These are phyloP conservation scores for Gallinago jamesoni DNA, from an alignment of 2,113 vertebrate genomes.

Conservation along the genomic window DNA sequence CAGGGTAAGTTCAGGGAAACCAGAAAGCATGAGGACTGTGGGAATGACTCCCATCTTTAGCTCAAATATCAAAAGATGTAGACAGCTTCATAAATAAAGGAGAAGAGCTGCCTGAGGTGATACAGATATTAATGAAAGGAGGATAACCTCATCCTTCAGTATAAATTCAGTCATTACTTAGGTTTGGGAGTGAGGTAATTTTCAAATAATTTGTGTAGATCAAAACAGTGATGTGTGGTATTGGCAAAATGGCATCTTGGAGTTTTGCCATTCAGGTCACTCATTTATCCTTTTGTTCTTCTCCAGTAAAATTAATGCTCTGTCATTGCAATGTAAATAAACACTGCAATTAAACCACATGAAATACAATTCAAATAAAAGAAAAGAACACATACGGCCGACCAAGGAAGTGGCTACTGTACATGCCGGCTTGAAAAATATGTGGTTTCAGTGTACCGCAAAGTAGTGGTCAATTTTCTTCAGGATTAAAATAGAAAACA, in stretches of 20 bases:
- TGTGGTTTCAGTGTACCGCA: constrained; percentile 69
- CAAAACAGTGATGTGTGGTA: constrained; percentile 30
- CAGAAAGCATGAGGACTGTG: not conserved
- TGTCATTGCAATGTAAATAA: constrained; percentile 43
- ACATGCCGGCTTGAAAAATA: constrained; percentile 68
- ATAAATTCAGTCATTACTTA: constrained; percentile 25
- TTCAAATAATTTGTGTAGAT: not conserved
- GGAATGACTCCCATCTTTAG: not conserved
- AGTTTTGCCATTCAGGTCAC: constrained; percentile 28
- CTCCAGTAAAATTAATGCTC: constrained; percentile 53
- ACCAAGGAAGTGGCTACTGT: constrained; percentile 71
- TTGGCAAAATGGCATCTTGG: constrained; percentile 43
- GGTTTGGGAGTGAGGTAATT: constrained; percentile 29
- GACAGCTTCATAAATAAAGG: constrained; percentile 35
- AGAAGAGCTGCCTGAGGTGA: not conserved
- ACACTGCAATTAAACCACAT: constrained; percentile 60
- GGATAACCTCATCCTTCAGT: constrained; percentile 42
- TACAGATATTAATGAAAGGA: constrained; percentile 31
- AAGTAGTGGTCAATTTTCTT: constrained; percentile 75
- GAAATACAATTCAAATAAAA: constrained; percentile 57
- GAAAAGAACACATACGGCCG: constrained; percentile 1
- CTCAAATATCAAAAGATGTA: not conserved
- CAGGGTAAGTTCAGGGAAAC: not conserved
- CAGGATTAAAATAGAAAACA: constrained; percentile 68
- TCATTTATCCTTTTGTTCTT: constrained; percentile 59